Base-by-base conservation (phyloP, 2,113 vertebrate species). In the Microcebus jonahi region DNA sequence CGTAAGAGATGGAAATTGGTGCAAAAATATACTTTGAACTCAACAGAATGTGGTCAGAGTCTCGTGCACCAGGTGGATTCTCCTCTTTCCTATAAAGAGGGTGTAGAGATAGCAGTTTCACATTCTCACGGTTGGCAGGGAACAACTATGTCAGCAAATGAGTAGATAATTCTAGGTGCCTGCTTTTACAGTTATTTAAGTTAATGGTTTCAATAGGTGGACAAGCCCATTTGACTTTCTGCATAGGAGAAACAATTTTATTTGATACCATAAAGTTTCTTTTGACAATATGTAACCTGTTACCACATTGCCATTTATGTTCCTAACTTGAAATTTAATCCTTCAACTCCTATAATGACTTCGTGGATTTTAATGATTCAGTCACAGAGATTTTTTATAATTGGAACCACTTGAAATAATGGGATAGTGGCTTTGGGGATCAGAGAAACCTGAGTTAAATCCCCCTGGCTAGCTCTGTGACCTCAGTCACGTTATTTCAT, bases 241-340 rank as follows among this genome's bases (percentile, higher is more conserved):
- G 39, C 45, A 57, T 59, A 29, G 27, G 21, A 96, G 50, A 95
- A 94, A 79, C 39, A 76, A 90, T 82, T 93, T 71, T 91, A 45
- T 91, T 86, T 68, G n/a, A 53, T 86, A 31, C 48, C 27, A 73
- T 76, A 48, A 59, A 70, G n/a, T n/a, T 91, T 85, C 39, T 70
- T 90, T 92, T 94, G 84, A 81, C 45, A 67, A 70, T 63, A 59
- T 34, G 18, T 96, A 92, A 87, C 23, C 57, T 92, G 57, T 87
- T 90, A 89, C 31, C 76, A 95, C 39, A 27, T 91, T 83, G 77
- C n/a, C 57, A 80, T 84, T 93, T 95, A 80, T 79, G 42, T 81
- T 97, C 53, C 17, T 88, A 93, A 42, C 31, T 68, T 93, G 80
- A 97, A 97, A 97, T 53, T 68, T 77, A 55, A 89, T 86, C 89